Percentiles rank a stretch among this genome's conserved stretches.
Conservation (phyloP, 2,797 vertebrate species). For the Halcyon leucocephala region DNA sequence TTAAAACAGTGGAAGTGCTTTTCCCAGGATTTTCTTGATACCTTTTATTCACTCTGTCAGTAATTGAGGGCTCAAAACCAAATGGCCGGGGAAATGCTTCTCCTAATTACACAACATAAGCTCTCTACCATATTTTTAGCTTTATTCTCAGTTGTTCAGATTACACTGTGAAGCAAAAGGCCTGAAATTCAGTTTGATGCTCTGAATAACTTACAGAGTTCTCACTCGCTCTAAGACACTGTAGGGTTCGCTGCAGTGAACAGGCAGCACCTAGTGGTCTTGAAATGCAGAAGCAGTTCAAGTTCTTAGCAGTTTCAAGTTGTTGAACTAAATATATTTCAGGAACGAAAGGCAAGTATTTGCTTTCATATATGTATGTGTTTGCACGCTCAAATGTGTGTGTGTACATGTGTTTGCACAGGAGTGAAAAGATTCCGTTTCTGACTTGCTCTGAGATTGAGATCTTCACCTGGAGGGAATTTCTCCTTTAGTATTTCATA, state of each 20-base stretch:
- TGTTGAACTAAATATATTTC: not conserved
- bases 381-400: not conserved
- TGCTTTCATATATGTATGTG: not conserved
- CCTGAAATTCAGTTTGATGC: not conserved
- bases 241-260: not conserved
- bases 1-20: constrained; percentile 5
- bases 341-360: not conserved
- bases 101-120: not conserved
- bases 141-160: constrained; percentile 4
- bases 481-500: not conserved
- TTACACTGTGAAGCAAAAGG: not conserved
- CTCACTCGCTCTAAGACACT: not conserved
- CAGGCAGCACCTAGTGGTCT: constrained; percentile 57
- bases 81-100: not conserved
- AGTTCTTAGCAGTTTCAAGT: not conserved
- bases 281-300: not conserved
- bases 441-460: not conserved
- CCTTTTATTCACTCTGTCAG: not conserved
- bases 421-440: not conserved
- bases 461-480: not conserved
- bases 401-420: not conserved
- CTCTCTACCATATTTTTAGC: not conserved
- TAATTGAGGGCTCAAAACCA: constrained; percentile 10
- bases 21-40: constrained; percentile 28
- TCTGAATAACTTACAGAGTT: not conserved